These are phyloP conservation scores for Enteromius mattozi DNA, from an alignment of 2,797 vertebrate genomes.

Conservation along the genomic window DNA sequence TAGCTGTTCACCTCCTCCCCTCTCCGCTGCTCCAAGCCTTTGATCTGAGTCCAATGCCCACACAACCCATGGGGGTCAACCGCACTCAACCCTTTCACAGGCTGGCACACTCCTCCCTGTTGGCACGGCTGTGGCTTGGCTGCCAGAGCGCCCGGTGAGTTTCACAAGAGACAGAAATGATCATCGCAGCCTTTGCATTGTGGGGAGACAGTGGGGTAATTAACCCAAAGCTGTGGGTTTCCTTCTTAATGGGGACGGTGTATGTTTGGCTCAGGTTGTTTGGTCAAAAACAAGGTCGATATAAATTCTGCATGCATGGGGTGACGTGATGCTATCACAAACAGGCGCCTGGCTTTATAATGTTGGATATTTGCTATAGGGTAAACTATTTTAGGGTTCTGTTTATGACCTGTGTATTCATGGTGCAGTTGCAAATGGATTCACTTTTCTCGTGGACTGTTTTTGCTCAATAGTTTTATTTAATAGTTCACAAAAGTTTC, in stretches of 20 bases:
- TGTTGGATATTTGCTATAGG: neutral
- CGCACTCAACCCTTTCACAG: slow-evolving; percentile 69
- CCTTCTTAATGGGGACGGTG: slow-evolving; percentile 2
- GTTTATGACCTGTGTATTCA: neutral
- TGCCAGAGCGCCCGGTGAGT: slow-evolving; percentile 38
- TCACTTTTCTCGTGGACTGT: neutral
- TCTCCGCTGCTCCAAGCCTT: slow-evolving; percentile 60
- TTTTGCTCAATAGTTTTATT: neutral
- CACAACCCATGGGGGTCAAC: slow-evolving; percentile 71
- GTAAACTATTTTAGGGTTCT: neutral
- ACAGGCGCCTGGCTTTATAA: neutral
- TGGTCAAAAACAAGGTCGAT: neutral
- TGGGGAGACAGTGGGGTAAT: slow-evolving; percentile 49
- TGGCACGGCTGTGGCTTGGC: slow-evolving; percentile 62
- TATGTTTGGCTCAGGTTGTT: neutral
- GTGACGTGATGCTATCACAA: neutral
- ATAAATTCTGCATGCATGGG: neutral
- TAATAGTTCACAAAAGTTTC: neutral
- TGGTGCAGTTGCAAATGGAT: neutral
- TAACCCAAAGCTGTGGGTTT: slow-evolving; percentile 49
- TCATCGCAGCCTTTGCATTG: slow-evolving; percentile 46
- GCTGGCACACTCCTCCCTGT: slow-evolving; percentile 56
- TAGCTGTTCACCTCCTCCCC: slow-evolving; percentile 40
- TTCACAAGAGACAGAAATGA: slow-evolving; percentile 41
- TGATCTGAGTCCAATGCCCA: slow-evolving; percentile 77